phyloP scores from a whole-genome alignment of 2,888 invertebrate genomes.

The Alitta virens region DNA sequence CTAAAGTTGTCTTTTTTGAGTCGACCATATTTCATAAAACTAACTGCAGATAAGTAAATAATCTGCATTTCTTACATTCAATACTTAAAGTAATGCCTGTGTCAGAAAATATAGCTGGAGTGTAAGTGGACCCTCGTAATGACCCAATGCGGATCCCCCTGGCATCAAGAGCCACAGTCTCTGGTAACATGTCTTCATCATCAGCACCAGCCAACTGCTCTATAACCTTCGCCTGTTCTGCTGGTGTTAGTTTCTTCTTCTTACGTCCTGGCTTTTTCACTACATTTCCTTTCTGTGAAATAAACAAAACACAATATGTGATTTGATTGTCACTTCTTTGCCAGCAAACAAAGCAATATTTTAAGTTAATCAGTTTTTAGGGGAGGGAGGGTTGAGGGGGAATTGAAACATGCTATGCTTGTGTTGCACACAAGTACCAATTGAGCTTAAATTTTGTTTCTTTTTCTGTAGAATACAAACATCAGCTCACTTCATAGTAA shows the following conservation, averaged over 20 bases:
- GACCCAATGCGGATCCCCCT: conserved; percentile 82
- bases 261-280: background rate
- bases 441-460: background rate
- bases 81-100: conserved; percentile 52
- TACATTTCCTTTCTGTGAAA: conserved; percentile 1
- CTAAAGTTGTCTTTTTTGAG: no score
- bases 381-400: no score
- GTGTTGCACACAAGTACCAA: no score
- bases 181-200: background rate
- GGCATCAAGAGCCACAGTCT: conserved; percentile 61
- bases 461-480: no score
- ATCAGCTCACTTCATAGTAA: no score
- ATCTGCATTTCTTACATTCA: conserved; percentile 30
- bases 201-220: background rate
- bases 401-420: no score
- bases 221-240: background rate
- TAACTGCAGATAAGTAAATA: background rate
- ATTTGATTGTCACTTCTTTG: no score
- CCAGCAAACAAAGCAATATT: no score
- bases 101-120: conserved; percentile 66
- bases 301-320: no score
- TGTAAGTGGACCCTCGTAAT: conserved; percentile 74
- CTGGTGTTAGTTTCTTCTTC: background rate
- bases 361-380: no score
- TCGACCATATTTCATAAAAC: no score